Conservation (phyloP, 37 sponge, comb jelly and placozoan genomes). For the Cliona cf. orientalis region DNA sequence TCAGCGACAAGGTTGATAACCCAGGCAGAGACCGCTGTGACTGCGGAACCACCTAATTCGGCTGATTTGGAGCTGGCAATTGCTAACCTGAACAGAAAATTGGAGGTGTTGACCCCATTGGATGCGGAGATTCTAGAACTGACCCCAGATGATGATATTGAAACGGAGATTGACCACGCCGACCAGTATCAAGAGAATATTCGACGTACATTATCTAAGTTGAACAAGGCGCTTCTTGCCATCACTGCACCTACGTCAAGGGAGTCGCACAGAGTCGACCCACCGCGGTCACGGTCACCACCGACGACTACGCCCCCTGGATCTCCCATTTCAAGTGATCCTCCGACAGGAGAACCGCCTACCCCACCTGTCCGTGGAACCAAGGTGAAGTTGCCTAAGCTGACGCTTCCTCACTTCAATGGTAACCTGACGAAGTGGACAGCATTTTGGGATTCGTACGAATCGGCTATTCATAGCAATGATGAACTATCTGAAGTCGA, state of each 20-base stretch:
- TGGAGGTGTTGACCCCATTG: neutral
- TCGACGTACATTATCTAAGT: neutral
- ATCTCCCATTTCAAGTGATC: too few relatives aligned
- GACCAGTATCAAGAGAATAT: neutral
- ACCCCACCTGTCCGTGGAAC: too few relatives aligned
- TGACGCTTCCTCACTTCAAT: neutral
- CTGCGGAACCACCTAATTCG: too few relatives aligned
- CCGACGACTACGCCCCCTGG: too few relatives aligned
- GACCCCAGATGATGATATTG: slow-evolving; percentile 17
- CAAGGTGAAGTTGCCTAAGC: too few relatives aligned
- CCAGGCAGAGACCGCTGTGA: neutral
- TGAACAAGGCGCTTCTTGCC: neutral
- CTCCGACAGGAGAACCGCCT: too few relatives aligned
- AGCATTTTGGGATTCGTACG: slow-evolving; percentile 14
- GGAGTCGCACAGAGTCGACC: too few relatives aligned
- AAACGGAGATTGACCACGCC: slow-evolving; percentile 24
- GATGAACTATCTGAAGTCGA: slow-evolving; percentile 15
- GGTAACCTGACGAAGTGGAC: slow-evolving; percentile 15
- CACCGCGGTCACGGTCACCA: too few relatives aligned
- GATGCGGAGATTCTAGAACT: neutral
- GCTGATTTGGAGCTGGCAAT: neutral
- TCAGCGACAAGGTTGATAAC: slow-evolving; percentile 11
- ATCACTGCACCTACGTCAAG: too few relatives aligned
- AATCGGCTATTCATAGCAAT: slow-evolving; percentile 18
- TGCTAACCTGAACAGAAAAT: neutral